Evolutionary conservation across 2,113 vertebrate genomes (phyloP).

Genomic region (Scolopax mira): DNA sequence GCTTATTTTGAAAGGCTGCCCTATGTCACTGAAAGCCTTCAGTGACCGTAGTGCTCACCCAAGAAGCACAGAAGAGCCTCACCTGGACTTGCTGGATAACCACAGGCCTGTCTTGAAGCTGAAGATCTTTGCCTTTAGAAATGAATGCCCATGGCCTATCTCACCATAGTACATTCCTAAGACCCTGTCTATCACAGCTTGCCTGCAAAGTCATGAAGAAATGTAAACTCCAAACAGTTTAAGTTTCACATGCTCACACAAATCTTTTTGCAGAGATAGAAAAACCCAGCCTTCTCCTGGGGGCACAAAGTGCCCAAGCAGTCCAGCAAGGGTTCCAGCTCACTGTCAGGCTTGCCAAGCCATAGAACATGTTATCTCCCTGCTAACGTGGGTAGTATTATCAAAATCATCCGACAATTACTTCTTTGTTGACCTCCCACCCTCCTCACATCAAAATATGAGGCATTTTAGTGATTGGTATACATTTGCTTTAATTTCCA

Average conservation of each 20-base stretch:
- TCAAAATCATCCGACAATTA: background rate
- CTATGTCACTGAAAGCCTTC: background rate
- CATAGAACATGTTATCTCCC: background rate
- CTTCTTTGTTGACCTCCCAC: background rate
- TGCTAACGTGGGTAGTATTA: background rate
- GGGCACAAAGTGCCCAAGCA: background rate
- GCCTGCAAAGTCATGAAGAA: background rate
- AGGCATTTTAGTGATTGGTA: background rate
- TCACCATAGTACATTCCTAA: background rate
- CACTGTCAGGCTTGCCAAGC: background rate
- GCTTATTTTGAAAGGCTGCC: background rate
- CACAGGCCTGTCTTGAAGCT: background rate
- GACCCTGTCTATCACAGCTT: background rate
- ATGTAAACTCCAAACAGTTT: background rate
- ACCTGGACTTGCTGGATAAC: background rate
- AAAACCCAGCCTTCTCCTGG: background rate
- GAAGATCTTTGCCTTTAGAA: background rate
- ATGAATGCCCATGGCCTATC: rapidly evolving
- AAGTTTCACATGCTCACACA: background rate
- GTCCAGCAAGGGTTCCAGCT: background rate
- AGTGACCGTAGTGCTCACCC: background rate
- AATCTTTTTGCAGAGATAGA: background rate
- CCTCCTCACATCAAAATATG: background rate
- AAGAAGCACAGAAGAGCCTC: background rate
- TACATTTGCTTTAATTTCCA: background rate